These are phyloP conservation scores for Malurus cyaneus DNA, from an alignment of 2,113 vertebrate species.

Conservation along the genomic window DNA sequence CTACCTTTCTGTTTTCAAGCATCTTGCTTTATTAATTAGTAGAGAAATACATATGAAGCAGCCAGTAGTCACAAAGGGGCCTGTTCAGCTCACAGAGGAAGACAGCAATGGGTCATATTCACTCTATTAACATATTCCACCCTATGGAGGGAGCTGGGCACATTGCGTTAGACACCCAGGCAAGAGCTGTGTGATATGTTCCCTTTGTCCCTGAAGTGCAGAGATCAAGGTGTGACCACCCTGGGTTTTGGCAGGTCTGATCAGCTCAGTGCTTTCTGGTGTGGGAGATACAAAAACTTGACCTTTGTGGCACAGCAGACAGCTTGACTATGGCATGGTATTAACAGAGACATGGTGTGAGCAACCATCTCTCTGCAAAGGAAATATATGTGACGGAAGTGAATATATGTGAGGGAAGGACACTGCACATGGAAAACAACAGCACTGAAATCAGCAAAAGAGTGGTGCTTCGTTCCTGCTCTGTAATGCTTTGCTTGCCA, in stretches of 20 bases:
- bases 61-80: not conserved
- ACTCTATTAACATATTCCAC: not conserved
- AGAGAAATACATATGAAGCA: not conserved
- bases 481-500: not conserved
- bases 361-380: not conserved
- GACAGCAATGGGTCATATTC: not conserved
- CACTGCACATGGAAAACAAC: not conserved
- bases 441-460: not conserved
- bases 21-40: not conserved
- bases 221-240: not conserved
- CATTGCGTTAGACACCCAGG: not conserved
- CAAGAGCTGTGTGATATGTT: not conserved
- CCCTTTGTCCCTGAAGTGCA: not conserved
- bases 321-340: rapidly evolving
- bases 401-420: not conserved
- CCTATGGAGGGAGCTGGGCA: not conserved
- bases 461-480: not conserved
- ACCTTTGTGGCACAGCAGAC: not conserved
- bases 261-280: not conserved
- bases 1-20: not conserved
- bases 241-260: not conserved
- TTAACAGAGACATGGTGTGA: not conserved
- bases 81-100: not conserved
- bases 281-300: not conserved
- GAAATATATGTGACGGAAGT: not conserved